Evolutionary conservation across 2,797 vertebrate species (phyloP).

Genomic region (Esox lucius): DNA sequence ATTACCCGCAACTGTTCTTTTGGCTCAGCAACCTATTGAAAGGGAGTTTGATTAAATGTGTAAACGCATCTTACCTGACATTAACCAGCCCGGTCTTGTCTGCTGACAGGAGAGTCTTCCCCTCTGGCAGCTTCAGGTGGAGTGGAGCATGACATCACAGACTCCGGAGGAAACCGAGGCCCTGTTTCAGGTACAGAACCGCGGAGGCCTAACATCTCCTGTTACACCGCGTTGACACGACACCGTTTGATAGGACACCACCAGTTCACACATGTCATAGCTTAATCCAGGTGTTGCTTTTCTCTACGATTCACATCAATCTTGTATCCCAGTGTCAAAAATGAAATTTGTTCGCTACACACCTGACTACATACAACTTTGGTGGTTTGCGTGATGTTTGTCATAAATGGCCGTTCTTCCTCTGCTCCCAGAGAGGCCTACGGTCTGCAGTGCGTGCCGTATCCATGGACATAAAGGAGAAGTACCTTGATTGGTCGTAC

Average conservation of each 20-base stretch:
- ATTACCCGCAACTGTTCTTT: background rate
- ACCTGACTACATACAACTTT: background rate
- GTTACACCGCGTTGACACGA: background rate
- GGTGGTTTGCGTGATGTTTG: background rate
- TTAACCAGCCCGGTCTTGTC: background rate
- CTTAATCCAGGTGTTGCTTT: background rate
- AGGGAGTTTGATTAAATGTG: background rate
- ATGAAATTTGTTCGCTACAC: background rate
- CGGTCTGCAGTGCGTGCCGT: conserved; percentile 67
- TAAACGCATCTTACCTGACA: background rate
- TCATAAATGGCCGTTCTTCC: background rate
- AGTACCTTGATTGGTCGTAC: conserved; percentile 90
- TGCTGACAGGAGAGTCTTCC: conserved; percentile 79
- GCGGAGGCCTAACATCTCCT: background rate
- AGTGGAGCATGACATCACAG: conserved; percentile 81
- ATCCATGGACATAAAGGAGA: conserved; percentile 84
- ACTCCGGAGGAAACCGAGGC: conserved; percentile 79
- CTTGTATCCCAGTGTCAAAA: background rate
- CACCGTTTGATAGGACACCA: background rate
- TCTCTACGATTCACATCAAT: background rate
- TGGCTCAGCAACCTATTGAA: background rate
- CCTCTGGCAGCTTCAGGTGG: conserved; percentile 84
- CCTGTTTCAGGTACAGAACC: conserved; percentile 82
- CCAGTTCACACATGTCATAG: background rate
- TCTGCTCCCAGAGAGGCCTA: conserved; percentile 80